Conservation (phyloP, 2,113 vertebrate genomes). For the Perccottus glenii region DNA sequence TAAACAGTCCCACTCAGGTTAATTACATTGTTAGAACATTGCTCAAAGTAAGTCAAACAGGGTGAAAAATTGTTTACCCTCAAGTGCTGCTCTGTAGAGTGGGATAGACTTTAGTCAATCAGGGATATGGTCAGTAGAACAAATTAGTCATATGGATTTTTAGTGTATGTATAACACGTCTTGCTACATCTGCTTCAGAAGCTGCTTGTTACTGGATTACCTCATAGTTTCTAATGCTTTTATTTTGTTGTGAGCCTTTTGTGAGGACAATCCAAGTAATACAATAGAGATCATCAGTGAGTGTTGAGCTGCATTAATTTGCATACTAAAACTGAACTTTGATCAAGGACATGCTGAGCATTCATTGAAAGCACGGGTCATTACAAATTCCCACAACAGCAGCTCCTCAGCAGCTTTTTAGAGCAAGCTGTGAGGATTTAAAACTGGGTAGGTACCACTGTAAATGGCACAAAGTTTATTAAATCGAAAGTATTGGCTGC, state of each 20-base stretch:
- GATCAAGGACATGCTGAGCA: conserved; percentile 13
- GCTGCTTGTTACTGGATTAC: neutral
- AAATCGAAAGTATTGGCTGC: too few species aligned
- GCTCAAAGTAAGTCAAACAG: conserved; percentile 6
- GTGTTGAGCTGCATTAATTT: conserved; percentile 3
- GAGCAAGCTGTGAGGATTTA: neutral
- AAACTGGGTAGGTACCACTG: neutral
- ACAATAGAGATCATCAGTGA: conserved; percentile 13
- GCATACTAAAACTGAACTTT: conserved; percentile 18
- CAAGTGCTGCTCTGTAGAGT: neutral
- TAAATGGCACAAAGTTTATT: neutral
- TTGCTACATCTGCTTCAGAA: neutral
- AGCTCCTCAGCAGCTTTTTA: conserved; percentile 1
- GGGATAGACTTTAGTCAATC: too few species aligned
- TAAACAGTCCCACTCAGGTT: conserved; percentile 8
- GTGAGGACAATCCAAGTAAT: neutral
- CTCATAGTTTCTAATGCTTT: conserved; percentile 2
- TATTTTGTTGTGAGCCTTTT: conserved; percentile 4
- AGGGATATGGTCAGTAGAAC: too few species aligned
- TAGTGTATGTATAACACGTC: too few species aligned
- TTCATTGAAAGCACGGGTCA: conserved; percentile 16
- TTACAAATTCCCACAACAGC: conserved; percentile 15
- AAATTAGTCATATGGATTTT: too few species aligned
- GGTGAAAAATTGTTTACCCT: conserved; percentile 12
- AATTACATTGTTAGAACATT: conserved; percentile 2